Evolutionary conservation across 2,113 vertebrate species (phyloP).

Genomic region (Thalassoma bifasciatum): DNA sequence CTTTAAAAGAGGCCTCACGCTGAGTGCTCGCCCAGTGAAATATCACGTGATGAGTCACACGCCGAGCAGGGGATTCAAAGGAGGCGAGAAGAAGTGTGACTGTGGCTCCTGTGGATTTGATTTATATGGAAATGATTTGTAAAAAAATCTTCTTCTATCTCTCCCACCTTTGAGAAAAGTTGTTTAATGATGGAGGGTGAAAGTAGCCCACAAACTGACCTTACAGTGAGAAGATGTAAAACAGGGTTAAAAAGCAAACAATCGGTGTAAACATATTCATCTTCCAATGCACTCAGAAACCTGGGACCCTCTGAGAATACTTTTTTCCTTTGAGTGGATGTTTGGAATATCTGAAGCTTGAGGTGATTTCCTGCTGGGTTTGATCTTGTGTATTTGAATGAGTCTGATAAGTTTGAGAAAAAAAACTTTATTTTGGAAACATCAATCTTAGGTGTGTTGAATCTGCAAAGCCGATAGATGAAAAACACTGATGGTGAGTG

Average conservation of each 20-base stretch:
- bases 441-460: too few species aligned
- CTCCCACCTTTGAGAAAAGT: constrained; percentile 8
- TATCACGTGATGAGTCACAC: constrained; percentile 17
- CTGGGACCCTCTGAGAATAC: too few species aligned
- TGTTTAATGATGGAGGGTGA: constrained; percentile 1
- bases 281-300: too few species aligned
- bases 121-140: constrained; percentile 42
- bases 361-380: neutral
- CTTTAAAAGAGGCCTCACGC: constrained; percentile 31
- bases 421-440: too few species aligned
- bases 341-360: too few species aligned
- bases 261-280: too few species aligned
- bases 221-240: neutral
- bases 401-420: too few species aligned
- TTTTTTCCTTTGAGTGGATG: neutral
- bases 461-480: too few species aligned
- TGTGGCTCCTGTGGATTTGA: constrained; percentile 18
- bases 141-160: constrained; percentile 4
- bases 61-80: neutral
- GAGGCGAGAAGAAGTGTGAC: neutral
- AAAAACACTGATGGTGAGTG: too few species aligned
- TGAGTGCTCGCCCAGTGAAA: constrained; percentile 40
- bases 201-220: neutral
- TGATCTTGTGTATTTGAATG: neutral
- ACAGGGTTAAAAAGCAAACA: too few species aligned